Evolutionary conservation across 2,113 vertebrate species (phyloP).

Genomic region (Coptodon rendalli): DNA sequence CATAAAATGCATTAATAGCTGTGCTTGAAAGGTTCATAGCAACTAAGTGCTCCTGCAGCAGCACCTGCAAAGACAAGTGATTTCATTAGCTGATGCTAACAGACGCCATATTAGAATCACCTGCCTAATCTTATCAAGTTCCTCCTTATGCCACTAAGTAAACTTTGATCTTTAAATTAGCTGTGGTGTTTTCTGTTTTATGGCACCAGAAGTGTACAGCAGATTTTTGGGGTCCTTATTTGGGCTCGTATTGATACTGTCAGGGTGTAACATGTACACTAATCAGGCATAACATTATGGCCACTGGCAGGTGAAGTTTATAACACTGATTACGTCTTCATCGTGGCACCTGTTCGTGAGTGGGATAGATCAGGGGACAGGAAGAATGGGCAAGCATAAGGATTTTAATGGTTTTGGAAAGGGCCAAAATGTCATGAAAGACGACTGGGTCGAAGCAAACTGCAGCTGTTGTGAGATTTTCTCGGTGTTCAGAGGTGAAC

Average conservation of each 20-base stretch:
- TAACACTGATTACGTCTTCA: neutral
- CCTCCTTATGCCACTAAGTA: neutral
- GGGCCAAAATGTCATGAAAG: neutral
- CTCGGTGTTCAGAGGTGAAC: fast-evolving
- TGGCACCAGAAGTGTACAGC: neutral
- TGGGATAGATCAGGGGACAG: neutral
- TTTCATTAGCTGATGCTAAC: neutral
- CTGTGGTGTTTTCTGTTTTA: fast-evolving
- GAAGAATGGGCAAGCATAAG: neutral
- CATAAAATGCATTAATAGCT: neutral
- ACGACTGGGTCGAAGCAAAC: neutral
- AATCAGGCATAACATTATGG: neutral
- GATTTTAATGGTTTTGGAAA: neutral
- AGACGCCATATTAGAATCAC: neutral
- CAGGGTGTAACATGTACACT: neutral
- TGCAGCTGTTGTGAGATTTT: neutral
- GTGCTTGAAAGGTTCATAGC: neutral
- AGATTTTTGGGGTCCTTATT: neutral
- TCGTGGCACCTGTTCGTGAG: fast-evolving
- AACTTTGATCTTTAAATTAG: neutral
- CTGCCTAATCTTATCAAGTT: neutral
- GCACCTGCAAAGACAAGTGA: neutral
- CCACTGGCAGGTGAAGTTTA: neutral
- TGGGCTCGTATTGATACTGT: neutral
- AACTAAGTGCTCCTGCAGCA: fast-evolving